phyloP scores from a whole-genome alignment of 2,888 invertebrate genomes.

The Cataglyphis rosenhaueri region DNA sequence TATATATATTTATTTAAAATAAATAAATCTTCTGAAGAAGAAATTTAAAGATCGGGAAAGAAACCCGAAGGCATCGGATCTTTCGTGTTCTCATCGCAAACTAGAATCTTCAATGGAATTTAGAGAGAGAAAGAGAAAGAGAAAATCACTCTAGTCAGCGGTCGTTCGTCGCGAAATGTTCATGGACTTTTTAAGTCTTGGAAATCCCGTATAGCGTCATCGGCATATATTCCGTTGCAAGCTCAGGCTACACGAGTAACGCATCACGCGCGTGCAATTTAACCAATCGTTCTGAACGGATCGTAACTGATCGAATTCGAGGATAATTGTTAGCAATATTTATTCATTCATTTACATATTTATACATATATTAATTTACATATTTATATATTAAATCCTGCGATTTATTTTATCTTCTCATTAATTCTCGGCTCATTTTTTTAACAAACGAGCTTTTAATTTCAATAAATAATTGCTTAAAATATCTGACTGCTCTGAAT shows the following conservation, averaged over 20 bases:
- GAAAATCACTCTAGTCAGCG: background rate
- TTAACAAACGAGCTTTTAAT: background rate
- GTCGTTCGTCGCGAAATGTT: constrained; percentile 38
- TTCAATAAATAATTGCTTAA: background rate
- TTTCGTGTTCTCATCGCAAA: background rate
- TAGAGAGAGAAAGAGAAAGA: background rate
- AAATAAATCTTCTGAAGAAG: background rate
- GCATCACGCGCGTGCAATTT: constrained; percentile 46
- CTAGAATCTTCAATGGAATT: background rate
- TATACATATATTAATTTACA: no score
- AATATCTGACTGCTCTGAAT: constrained; percentile 78
- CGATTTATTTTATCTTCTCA: background rate
- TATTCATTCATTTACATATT: background rate
- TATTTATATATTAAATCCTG: background rate
- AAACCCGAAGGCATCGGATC: background rate
- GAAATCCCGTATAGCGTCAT: constrained; percentile 77
- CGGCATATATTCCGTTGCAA: constrained; percentile 42
- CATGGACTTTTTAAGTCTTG: constrained; percentile 64
- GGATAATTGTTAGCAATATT: background rate
- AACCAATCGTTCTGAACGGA: constrained; percentile 54
- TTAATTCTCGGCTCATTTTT: background rate
- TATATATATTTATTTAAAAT: background rate
- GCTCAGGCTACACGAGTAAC: constrained; percentile 27
- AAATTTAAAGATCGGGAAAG: background rate
- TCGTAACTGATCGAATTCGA: constrained; percentile 45